These are phyloP conservation scores for Lampris incognitus DNA, from an alignment of 2,113 vertebrate genomes.

Conservation along the genomic window DNA sequence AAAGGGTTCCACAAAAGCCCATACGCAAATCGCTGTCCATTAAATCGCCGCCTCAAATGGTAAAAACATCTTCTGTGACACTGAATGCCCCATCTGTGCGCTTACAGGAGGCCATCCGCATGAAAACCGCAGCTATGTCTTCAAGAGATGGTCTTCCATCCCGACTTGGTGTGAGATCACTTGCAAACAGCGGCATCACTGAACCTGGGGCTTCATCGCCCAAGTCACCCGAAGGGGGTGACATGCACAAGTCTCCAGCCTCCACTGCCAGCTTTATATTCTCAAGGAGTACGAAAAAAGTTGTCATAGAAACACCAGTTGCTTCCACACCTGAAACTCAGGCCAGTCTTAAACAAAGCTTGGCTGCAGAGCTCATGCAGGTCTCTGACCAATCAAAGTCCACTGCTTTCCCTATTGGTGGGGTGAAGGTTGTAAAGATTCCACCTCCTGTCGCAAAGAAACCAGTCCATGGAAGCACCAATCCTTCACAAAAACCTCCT, in stretches of 20 bases:
- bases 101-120: constrained; percentile 87
- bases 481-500: constrained; percentile 44
- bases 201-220: constrained; percentile 48
- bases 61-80: constrained; percentile 62
- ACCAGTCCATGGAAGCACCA: constrained; percentile 73
- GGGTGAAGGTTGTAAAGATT: constrained; percentile 84
- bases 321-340: constrained; percentile 83
- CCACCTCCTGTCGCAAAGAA: constrained; percentile 96
- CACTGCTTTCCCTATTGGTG: constrained; percentile 55
- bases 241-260: constrained; percentile 84
- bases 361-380: constrained; percentile 88
- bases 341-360: constrained; percentile 85
- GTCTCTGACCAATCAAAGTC: constrained; percentile 82
- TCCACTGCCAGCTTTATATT: constrained; percentile 97
- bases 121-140: constrained; percentile 87
- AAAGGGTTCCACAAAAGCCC: constrained; percentile 89
- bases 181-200: constrained; percentile 16
- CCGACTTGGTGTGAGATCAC: constrained; percentile 58
- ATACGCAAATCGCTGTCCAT: constrained; percentile 89
- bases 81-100: constrained; percentile 76
- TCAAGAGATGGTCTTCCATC: constrained; percentile 64
- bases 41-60: constrained; percentile 74
- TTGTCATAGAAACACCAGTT: constrained; percentile 85
- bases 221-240: constrained; percentile 69
- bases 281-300: constrained; percentile 89